Conservation (phyloP, 1,140 invertebrate genomes). For the Drosophila dunni region DNA sequence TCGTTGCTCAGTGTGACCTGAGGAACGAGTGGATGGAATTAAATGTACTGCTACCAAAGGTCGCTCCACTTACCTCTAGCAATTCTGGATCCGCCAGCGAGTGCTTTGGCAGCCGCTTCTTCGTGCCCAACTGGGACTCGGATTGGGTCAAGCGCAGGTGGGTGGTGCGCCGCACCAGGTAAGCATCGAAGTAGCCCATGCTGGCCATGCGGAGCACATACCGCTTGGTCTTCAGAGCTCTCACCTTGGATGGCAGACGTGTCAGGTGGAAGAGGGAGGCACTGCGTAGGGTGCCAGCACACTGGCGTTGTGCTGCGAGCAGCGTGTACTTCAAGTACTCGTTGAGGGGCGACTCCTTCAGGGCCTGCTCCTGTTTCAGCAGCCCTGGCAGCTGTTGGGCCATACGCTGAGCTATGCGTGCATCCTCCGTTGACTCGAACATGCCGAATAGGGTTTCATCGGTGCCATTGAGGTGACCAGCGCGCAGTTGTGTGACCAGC, state of each 20-base stretch:
- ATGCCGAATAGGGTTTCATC: constrained; percentile 92
- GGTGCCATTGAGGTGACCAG: constrained; percentile 88
- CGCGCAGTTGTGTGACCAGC: constrained; percentile 90
- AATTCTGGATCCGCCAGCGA: constrained; percentile 89
- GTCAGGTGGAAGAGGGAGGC: constrained; percentile 90
- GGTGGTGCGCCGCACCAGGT: constrained; percentile 86
- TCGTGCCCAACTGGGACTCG: not conserved
- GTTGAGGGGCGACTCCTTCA: constrained; percentile 89
- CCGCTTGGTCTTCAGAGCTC: constrained; percentile 85
- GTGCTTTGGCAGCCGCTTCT: constrained; percentile 6
- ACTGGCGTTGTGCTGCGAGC: constrained; percentile 90
- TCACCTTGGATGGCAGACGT: constrained; percentile 85
- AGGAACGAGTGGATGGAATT: not conserved
- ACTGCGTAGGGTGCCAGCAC: constrained; percentile 90
- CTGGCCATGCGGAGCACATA: constrained; percentile 88
- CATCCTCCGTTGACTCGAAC: constrained; percentile 90
- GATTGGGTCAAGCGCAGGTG: constrained; percentile 56
- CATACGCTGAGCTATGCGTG: constrained; percentile 85
- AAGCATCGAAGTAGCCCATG: constrained; percentile 89
- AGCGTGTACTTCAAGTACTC: constrained; percentile 94
- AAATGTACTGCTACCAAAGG: not conserved
- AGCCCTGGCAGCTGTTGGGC: constrained; percentile 91
- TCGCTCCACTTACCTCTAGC: constrained; percentile 86
- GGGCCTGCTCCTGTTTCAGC: constrained; percentile 91
- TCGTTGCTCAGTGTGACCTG: constrained; percentile 89